Base-by-base conservation (phyloP, 2,888 invertebrate species). In the Carpatolechia fugitivella region DNA sequence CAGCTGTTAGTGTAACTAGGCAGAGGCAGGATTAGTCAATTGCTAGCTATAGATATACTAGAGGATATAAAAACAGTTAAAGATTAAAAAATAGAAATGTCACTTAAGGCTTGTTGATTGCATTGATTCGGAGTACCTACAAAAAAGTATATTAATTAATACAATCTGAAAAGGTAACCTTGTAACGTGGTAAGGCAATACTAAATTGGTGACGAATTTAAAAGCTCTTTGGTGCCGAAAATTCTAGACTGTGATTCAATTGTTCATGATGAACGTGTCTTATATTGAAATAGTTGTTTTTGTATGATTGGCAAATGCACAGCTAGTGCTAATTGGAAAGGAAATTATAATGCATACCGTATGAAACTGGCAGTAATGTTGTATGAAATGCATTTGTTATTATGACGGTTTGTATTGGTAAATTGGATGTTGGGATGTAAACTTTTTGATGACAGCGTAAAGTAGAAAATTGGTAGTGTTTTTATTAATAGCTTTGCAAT, bases 281-380 rank as follows among this genome's bases (percentile, higher is more conserved):
- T 89, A 90, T 90, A 90, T 89, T 90, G 85, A 85, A 89, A 88
- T 90, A 90, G 89, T 83, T 85, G 82, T 82, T 88, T 87, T 87
- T 82, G n/a, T 88, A 87, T 84, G 77, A 86, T 86, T 87, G 87
- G 86, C 87, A 76, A 74, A 58, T 64, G 79, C 78, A 82, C 80
- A 65, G 58, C 64, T 69, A 69, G 82, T 82, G 82, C 78, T 69
- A 65, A 63, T 44, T 44, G 53, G 51, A 54, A 56, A 52, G 24
- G 58, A 54, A 73, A 69, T 67, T 64, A 68, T 65, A 72, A 68
- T 70, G 69, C 71, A 71, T 73, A 76, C 68, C 72, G 68, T 74
- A 60, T 33, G 56, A 58, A 55, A 71, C 63, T 65, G 66, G 65
- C 69, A 69, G 69, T 67, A 78, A 80, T 79, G 81, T 73, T 74